Evolutionary conservation across 1,140 invertebrate genomes (phyloP).

Genomic region (Sipha flava): DNA sequence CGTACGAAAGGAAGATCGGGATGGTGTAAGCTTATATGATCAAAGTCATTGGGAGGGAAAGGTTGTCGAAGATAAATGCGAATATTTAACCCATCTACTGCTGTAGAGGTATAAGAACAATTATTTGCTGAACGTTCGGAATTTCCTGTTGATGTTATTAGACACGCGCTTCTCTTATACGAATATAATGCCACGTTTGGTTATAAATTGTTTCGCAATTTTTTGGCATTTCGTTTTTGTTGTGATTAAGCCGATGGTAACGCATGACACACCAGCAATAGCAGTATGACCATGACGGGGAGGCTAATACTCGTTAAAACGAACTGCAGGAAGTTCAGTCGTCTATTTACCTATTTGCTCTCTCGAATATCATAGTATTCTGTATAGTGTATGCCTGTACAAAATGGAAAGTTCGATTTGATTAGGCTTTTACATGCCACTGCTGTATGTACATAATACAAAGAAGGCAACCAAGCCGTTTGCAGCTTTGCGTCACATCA

Average conservation of each 20-base stretch:
- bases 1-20: no score
- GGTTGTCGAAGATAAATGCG: no score
- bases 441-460: no score
- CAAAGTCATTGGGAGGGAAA: no score
- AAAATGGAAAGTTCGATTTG: neutral
- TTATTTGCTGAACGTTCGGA: no score
- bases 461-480: no score
- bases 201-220: neutral
- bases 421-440: neutral
- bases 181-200: neutral
- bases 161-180: neutral
- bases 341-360: neutral
- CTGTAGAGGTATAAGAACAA: no score
- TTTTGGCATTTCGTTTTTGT: neutral
- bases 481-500: no score
- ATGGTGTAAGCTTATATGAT: no score
- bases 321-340: neutral
- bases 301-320: neutral
- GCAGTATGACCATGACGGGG: neutral
- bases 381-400: neutral
- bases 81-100: no score
- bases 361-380: neutral
- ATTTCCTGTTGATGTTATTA: no score
- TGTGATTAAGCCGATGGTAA: slow-evolving; percentile 1
- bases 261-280: neutral